phyloP scores from a whole-genome alignment of 2,113 vertebrate species.

The Epinephelus lanceolatus region DNA sequence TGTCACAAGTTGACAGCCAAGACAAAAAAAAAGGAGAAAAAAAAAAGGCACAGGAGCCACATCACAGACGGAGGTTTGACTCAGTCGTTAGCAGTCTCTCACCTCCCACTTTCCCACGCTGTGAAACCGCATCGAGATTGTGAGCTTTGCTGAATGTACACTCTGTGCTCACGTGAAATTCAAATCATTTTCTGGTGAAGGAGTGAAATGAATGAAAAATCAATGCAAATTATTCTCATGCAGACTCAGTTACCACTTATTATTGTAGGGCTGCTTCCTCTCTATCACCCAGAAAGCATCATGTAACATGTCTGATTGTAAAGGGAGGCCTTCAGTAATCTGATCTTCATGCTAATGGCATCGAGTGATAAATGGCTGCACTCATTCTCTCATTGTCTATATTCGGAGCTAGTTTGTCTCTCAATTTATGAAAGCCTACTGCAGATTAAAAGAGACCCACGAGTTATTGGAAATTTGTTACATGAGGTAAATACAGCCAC shows the following conservation, averaged over 20 bases:
- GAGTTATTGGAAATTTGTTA: neutral
- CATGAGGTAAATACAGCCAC: neutral
- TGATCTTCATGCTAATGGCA: slow-evolving; percentile 40
- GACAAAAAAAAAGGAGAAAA: neutral
- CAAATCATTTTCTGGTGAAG: slow-evolving; percentile 5
- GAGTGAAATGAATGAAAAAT: slow-evolving; percentile 3
- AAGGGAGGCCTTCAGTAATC: slow-evolving; percentile 47
- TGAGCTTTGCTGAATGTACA: slow-evolving; percentile 20
- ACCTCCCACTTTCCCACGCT: slow-evolving; percentile 71
- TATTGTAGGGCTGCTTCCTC: slow-evolving; percentile 5
- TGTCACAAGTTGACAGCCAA: slow-evolving; percentile 52
- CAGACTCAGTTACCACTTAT: neutral
- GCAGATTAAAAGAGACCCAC: slow-evolving; percentile 6
- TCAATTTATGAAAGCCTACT: neutral
- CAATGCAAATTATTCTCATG: neutral
- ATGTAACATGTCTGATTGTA: slow-evolving; percentile 54
- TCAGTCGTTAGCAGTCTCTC: slow-evolving; percentile 66
- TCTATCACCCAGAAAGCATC: slow-evolving; percentile 35
- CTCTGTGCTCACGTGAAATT: slow-evolving; percentile 2
- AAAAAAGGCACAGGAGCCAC: slow-evolving; percentile 20
- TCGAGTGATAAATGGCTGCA: slow-evolving; percentile 43
- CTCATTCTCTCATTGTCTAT: slow-evolving; percentile 37
- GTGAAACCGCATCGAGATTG: slow-evolving; percentile 48
- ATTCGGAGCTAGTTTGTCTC: slow-evolving; percentile 24
- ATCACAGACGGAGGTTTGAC: slow-evolving; percentile 68